Conservation (phyloP, 1,140 invertebrate species). For the Phenacoccus solenopsis region DNA sequence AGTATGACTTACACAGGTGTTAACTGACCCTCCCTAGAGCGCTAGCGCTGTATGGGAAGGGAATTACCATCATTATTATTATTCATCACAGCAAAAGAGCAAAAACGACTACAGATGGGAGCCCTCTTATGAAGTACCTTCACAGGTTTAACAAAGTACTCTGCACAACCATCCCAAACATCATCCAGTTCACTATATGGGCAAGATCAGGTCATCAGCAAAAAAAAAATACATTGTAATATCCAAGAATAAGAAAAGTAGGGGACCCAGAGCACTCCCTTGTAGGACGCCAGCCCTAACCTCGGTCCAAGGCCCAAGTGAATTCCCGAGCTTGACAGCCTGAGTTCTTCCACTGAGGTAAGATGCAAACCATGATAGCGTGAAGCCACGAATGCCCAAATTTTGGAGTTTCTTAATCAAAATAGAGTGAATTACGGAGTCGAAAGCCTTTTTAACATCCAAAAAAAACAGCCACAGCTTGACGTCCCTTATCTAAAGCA, state of each 20-base stretch:
- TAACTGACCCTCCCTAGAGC: no score
- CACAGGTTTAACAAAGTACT: no score
- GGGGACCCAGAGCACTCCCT: constrained; percentile 25
- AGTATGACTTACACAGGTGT: no score
- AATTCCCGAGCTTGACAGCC: constrained; percentile 12
- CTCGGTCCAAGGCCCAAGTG: background rate
- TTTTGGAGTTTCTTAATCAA: constrained; percentile 24
- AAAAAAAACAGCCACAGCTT: background rate
- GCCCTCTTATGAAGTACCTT: no score
- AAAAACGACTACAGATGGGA: no score
- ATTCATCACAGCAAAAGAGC: no score
- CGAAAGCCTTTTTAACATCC: constrained; percentile 27
- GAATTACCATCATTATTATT: no score
- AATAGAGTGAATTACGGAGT: constrained; percentile 25
- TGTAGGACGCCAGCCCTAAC: constrained; percentile 24
- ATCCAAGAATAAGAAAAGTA: constrained; percentile 24
- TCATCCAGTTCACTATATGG: no score
- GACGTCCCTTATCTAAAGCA: background rate
- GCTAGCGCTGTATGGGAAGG: no score
- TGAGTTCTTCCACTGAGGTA: constrained; percentile 22
- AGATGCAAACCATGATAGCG: constrained; percentile 23
- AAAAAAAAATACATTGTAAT: background rate
- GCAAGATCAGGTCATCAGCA: no score
- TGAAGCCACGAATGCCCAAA: constrained; percentile 23
- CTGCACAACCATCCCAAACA: no score